Base-by-base conservation (phyloP, 2,797 vertebrate species). In the Taeniopygia guttata region DNA sequence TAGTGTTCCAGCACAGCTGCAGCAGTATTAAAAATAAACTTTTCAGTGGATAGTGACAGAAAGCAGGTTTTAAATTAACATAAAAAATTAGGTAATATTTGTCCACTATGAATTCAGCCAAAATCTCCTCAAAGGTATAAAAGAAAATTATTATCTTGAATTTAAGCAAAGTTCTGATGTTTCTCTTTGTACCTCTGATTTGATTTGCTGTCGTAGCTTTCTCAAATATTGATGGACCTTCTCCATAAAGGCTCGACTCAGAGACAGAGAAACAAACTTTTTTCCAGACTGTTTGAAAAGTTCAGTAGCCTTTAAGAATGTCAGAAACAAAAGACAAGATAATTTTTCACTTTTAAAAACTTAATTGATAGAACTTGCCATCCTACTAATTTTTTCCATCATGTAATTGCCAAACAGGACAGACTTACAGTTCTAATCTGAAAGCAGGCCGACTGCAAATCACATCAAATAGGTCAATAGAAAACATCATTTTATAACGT, bases 201-300 rank as follows among this genome's bases (percentile, higher is more conserved):
- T 99, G 82, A 99, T 98, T 72, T 98, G 97, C 82, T 98, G 94
- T 86, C 95, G 98, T 3, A 98, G 95, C 67, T 97, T 98, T 45
- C 93, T 97, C 88, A 99, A 76, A 16, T 97, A 74, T 5, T 93
- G 93, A 52, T 98, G 97, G 70, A 98, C 96, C 80, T 98, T 98
- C 95, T 98, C 98, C 56, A 97, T 67, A 90, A 99, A 99, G 54
- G 94, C 97, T 56, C 97, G 91, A 95, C 98, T 98, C 48, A 94
- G 70, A 10, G 94, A 97, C 19, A 98, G 88, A 58, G 87, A 84
- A 62, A 26, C 89, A 16, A 99, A 97, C 90, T 98, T 99, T 70
- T 94, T 98, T 93, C 98, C 97, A 77, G 98, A 96, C 32, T 94
- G 97, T 40, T 84, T 95, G 38, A 98, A 97, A 32, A 97, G 88